Base-by-base conservation (phyloP, 2,113 vertebrate genomes). In the Mohoua ochrocephala region DNA sequence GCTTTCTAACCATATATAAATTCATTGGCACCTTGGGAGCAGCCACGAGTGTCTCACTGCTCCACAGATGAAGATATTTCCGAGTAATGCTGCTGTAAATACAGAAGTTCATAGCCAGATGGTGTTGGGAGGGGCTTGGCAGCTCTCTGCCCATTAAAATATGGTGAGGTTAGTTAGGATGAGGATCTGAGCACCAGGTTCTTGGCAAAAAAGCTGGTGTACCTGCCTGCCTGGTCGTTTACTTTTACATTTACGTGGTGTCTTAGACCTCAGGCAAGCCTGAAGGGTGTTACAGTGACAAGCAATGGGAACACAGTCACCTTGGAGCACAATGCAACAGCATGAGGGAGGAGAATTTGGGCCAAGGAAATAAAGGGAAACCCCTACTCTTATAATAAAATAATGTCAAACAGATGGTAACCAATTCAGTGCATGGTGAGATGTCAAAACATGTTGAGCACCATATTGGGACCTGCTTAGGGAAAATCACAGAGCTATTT, bases 391-490 rank as follows among this genome's bases (percentile, higher is more conserved):
- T 79, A 27, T 15, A 73, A 93, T 22, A 82, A 87, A 79, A 87
- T 70, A 50, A 44, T 10, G 33, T 64, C 60, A 87, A 89, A 77
- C 79, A 87, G 84, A 92, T 82, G 77, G 80, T 68, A 95, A 78
- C n/a, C 60, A 92, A 84, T 57, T 91, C 84, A 81, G 2, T 44
- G 35, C 77, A 76, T n/a, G 26, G 78, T 39, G 63, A 76, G 81
- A 91, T 80, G 70, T 82, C 78, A 92, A 88, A 95, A 96, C 65
- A 61, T 35, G 74, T 85, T 84, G 75, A 91, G 53, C 53, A 87
- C 77, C 53, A 65, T 45, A 82, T 9, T 78, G 65, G 67, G 75
- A 70, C 42, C 59, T 54, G 30, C 65, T 95, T 35, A 73, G 67
- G 54, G 39, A 71, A 94, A 91, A 89, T 77, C 54, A 76, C 10